Evolutionary conservation across 2,113 vertebrate species (phyloP), one percentile per base, ranked within the genome.

Genomic region (Sapajus apella): DNA sequence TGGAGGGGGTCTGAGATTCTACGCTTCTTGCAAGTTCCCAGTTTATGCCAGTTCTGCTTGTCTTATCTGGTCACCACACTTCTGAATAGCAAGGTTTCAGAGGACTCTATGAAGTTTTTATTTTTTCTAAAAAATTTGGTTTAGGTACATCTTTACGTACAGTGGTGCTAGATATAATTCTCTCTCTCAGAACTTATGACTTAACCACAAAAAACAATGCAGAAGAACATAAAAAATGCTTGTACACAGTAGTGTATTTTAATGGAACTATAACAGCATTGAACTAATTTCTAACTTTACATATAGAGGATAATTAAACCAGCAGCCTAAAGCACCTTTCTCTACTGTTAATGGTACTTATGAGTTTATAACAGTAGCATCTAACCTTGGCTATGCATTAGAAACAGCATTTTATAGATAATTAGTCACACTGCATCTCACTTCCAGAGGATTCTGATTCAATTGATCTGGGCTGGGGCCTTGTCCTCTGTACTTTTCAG

Each of bases 281-380:
- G 18, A 95, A 92, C 87, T 92, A 90, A 96, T 98, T 97, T 92
- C 84, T 95, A 92, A 92, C 87, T 80, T 87, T 96, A 93, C 87
- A 94, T 92, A 97, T 94, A 94, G 93, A 95, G 89, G 82, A 82
- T 92, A 94, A 97, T 97, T 95, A 97, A 97, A 82, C 77, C 90
- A 95, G 94, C 92, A 92, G 90, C 90, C 81, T 92, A 82, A 95
- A 96, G 87, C 64, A 94, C 27, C 45, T 80, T 90, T 58, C 85
- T 91, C 68, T 87, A 87, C 76, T 86, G 61, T 93, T 96, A 90
- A 94, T 86, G 94, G 70, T 92, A 96, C 97, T 97, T 97, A 97
- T 73, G 95, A 87, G 87, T 97, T 97, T 94, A 64, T 93, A 98
- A 90, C 32, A 25, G 82, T 86, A 72, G 84, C 93, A 91, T 97